Evolutionary conservation across 2,113 vertebrate species (phyloP), one percentile per base, ranked within the genome.

Genomic region (Notothenia coriiceps): DNA sequence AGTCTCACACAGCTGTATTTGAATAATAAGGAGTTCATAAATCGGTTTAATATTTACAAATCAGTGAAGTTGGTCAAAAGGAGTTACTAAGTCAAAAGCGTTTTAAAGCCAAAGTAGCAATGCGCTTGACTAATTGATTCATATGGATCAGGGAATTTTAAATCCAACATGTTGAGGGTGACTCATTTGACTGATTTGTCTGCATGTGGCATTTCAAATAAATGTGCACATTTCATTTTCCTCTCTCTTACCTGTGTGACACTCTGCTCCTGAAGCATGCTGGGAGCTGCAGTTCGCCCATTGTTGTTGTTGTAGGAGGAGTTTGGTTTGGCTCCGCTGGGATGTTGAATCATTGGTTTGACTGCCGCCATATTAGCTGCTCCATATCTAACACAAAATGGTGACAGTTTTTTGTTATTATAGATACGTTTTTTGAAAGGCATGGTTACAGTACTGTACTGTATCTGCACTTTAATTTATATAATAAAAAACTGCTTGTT

Each of bases 301-400:
- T 90, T 93, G 91, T 97, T 98, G 90, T 97, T 98, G 92, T 96
- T 97, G 91, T 95, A 94, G 67, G 96, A 97, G 79, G 96, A 95
- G 91, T 97, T 98, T 29, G 95, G 95, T 86, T 96, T 97, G 89
- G 92, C 93, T 79, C 96, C 96, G 0, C 83, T 70, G 0, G 88
- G 92, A 22, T 96, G 93, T 75, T 99, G 97, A 52, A 98, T 93
- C 95, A 99, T 99, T 7, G 98, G 98, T 77, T 97, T 96, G 29
- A 99, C 97, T 0, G 98, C 97, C 0, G 96, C 98, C 22, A 97
- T 98, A 77, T 97, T 98, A 70, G 96, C 95, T 0, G 93, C 89
- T 2, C 96, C 96, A 0, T 95, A 95, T 80, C 95, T 96, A 85
- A 95, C 95, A 65, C 93, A 94, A 82, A 96, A 40, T 3, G 10